Evolutionary conservation across 1,140 invertebrate species (phyloP).

Genomic region (Camponotus floridanus): DNA sequence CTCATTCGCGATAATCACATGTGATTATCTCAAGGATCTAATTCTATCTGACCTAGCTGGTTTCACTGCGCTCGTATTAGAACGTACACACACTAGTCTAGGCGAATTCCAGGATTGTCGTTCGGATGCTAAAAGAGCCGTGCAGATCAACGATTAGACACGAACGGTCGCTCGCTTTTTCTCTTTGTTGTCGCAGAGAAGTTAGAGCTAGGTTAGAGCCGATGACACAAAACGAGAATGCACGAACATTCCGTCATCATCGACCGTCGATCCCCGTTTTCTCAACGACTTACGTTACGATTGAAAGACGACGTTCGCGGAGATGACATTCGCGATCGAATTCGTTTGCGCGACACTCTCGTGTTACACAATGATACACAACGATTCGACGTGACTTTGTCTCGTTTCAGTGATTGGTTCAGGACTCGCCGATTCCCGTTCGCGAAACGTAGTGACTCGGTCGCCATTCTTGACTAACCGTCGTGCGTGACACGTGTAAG

Average conservation of each 20-base stretch:
- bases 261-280: neutral
- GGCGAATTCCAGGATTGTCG: neutral
- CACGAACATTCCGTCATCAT: neutral
- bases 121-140: neutral
- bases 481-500: neutral
- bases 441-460: conserved; percentile 26
- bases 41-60: neutral
- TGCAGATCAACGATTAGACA: neutral
- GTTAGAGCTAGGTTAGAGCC: conserved; percentile 37
- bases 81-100: neutral
- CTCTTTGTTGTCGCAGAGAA: conserved; percentile 4
- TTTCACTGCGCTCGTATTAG: no score
- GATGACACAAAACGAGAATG: neutral
- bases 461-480: conserved; percentile 47
- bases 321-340: conserved; percentile 23
- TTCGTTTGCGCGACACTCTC: neutral
- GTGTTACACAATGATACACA: neutral
- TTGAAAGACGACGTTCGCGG: neutral
- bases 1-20: neutral
- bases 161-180: neutral
- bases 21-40: neutral
- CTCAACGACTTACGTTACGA: neutral
- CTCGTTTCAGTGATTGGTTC: conserved; percentile 37
- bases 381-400: neutral
- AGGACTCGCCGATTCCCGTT: conserved; percentile 30